phyloP scores from a whole-genome alignment of 2,888 invertebrate species.

The Scaptomyza reducta region DNA sequence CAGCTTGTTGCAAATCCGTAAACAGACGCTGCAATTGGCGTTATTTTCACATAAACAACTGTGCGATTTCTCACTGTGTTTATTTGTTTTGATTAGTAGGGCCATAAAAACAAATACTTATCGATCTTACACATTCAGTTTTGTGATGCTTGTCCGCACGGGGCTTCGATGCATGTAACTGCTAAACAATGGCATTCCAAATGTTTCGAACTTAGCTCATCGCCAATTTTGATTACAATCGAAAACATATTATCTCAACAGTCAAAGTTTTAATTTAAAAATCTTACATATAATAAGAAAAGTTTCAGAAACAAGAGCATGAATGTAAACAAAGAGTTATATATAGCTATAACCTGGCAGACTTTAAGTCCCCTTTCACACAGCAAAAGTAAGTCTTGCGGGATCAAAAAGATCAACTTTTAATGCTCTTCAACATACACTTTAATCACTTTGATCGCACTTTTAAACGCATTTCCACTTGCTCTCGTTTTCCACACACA shows the following conservation, averaged over 20 bases:
- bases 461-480: constrained; percentile 13
- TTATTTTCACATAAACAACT: constrained; percentile 49
- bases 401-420: background rate
- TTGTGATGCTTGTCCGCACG: constrained; percentile 4
- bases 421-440: background rate
- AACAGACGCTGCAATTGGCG: constrained; percentile 38
- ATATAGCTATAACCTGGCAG: too few relatives aligned
- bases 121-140: constrained; percentile 30
- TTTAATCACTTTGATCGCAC: background rate
- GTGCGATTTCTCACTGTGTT: constrained; percentile 40
- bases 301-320: too few relatives aligned
- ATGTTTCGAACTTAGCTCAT: constrained; percentile 18
- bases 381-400: background rate
- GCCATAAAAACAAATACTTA: constrained; percentile 48
- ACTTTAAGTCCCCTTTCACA: background rate
- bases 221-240: constrained; percentile 5
- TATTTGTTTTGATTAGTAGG: constrained; percentile 46
- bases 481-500: constrained; percentile 3
- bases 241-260: background rate
- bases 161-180: background rate
- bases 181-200: constrained; percentile 17
- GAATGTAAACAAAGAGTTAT: too few relatives aligned
- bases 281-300: too few relatives aligned
- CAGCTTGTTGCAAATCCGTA: constrained; percentile 25
- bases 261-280: too few relatives aligned